Conservation (phyloP, 2,888 invertebrate species). For the Ichneumon xanthorius region DNA sequence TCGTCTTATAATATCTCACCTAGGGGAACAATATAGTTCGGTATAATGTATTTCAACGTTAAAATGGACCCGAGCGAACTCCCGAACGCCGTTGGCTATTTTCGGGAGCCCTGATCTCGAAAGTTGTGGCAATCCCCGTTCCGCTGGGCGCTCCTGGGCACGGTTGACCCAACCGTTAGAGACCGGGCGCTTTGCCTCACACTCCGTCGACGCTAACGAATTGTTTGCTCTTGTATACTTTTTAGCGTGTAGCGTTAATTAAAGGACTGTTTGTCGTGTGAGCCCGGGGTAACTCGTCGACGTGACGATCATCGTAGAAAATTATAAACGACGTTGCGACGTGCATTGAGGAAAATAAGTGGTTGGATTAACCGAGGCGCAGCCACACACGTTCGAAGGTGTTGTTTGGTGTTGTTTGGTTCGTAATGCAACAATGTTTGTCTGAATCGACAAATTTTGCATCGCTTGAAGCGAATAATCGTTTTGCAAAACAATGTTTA, state of each 20-base stretch:
- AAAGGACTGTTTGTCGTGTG: neutral
- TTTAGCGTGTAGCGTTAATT: neutral
- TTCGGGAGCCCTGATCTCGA: neutral
- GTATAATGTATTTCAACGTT: slow-evolving; percentile 57
- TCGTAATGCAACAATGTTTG: no score
- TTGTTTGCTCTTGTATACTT: neutral
- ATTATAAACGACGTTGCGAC: neutral
- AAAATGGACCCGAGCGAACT: slow-evolving; percentile 53
- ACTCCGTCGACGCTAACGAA: neutral
- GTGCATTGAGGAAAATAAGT: no score
- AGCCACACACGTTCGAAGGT: no score
- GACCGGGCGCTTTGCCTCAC: neutral
- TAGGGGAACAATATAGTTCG: slow-evolving; percentile 57
- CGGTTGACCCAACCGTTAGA: neutral
- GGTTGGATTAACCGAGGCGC: no score
- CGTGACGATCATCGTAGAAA: neutral
- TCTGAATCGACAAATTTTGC: no score
- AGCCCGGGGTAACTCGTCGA: neutral
- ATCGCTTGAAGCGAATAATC: no score
- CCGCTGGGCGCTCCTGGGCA: neutral
- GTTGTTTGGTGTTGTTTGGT: no score
- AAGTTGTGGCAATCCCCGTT: neutral
- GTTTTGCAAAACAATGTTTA: no score
- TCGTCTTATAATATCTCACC: slow-evolving; percentile 59
- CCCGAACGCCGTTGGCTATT: slow-evolving; percentile 38